phyloP scores from a whole-genome alignment of 1,140 invertebrate species.

The Macrobrachium nipponense region DNA sequence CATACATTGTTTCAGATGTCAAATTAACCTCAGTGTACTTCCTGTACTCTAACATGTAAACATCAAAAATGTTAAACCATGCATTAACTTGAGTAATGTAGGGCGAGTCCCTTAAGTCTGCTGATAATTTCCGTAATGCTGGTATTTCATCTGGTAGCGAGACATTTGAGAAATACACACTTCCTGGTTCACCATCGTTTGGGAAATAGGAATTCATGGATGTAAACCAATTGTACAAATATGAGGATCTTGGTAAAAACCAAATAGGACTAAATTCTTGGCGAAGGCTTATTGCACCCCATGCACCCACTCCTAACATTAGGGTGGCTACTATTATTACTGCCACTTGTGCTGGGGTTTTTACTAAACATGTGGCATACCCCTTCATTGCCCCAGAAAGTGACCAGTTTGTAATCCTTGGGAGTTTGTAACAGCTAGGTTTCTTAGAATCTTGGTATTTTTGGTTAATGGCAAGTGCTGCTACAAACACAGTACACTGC shows the following conservation, averaged over 20 bases:
- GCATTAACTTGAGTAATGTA: constrained; percentile 72
- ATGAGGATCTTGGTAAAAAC: constrained; percentile 71
- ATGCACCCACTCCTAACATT: constrained; percentile 65
- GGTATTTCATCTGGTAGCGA: constrained; percentile 76
- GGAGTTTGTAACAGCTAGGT: too few species aligned
- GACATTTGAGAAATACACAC: constrained; percentile 41
- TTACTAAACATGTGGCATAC: constrained; percentile 16
- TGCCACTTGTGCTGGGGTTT: constrained; percentile 64
- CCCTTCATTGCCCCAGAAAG: not conserved
- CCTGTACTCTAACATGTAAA: constrained; percentile 68
- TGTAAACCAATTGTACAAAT: constrained; percentile 50
- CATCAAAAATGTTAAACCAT: constrained; percentile 74
- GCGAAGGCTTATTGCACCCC: constrained; percentile 70
- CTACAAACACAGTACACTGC: constrained; percentile 73
- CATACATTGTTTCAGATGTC: not conserved
- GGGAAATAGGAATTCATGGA: constrained; percentile 47
- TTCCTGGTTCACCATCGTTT: constrained; percentile 70
- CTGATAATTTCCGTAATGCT: constrained; percentile 73
- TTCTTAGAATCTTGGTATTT: constrained; percentile 66
- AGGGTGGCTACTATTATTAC: constrained; percentile 68
- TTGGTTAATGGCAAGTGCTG: constrained; percentile 73
- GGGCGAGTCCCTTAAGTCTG: constrained; percentile 71
- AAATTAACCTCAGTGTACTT: constrained; percentile 3
- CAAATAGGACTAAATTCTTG: constrained; percentile 73
- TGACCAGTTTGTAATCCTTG: not conserved